Conservation (phyloP, 2,113 vertebrate species). For the Phalacrocorax pelagicus region DNA sequence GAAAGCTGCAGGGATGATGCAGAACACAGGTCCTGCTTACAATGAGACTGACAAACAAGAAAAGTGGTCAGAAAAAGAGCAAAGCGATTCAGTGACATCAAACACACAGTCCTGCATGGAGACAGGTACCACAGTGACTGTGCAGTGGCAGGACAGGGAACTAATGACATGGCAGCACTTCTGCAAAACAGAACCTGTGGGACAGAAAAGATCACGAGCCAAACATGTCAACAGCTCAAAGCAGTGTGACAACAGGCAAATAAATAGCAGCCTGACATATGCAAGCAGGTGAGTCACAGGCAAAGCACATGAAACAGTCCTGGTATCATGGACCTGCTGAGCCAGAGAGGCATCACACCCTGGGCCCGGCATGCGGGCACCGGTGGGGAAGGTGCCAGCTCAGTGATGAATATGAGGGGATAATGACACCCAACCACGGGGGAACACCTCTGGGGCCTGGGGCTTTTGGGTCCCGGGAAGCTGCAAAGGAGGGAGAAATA, state of each 20-base stretch:
- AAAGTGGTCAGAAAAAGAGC: not conserved
- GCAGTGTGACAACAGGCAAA: not conserved
- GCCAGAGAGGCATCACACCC: not conserved
- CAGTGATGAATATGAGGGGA: not conserved
- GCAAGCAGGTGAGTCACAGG: not conserved
- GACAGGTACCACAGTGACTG: not conserved
- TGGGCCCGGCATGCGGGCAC: not conserved
- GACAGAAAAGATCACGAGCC: not conserved
- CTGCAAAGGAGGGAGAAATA: not conserved
- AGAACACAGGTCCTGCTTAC: not conserved
- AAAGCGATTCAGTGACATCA: not conserved
- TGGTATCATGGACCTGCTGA: accelerated
- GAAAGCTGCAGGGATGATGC: not conserved
- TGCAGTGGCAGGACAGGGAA: not conserved
- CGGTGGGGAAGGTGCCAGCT: not conserved
- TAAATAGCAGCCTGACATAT: not conserved
- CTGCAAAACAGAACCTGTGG: not conserved
- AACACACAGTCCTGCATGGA: accelerated
- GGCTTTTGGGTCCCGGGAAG: not conserved
- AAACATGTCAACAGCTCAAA: not conserved
- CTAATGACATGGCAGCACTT: not conserved
- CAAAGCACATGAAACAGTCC: not conserved
- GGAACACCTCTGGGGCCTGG: not conserved
- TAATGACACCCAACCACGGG: not conserved
- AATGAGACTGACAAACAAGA: not conserved